A percentile compares a stretch with the other conserved stretches of the same genome.
Evolutionary conservation across 2,797 vertebrate genomes (phyloP).

Genomic region (Gouania willdenowi): DNA sequence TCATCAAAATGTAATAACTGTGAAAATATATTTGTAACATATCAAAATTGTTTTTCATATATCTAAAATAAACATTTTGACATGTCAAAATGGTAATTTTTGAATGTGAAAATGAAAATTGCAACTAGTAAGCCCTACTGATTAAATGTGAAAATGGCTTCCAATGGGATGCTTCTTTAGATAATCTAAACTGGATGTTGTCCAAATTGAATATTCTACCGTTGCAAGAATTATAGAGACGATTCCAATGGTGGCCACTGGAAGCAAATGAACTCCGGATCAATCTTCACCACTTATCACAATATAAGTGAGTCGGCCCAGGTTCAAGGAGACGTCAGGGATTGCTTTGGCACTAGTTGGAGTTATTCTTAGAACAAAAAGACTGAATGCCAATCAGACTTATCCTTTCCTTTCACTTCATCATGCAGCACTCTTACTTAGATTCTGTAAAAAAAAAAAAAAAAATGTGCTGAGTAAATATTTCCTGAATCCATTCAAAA

Average conservation of each 20-base stretch:
- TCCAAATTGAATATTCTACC: constrained; percentile 64
- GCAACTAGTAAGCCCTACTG: too few relatives aligned
- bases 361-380: constrained; percentile 15
- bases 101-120: too few relatives aligned
- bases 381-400: constrained; percentile 18
- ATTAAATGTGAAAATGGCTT: too few relatives aligned
- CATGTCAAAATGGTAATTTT: too few relatives aligned
- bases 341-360: constrained; percentile 30
- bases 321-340: constrained; percentile 59
- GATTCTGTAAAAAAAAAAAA: too few relatives aligned
- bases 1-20: too few relatives aligned
- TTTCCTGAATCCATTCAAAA: too few relatives aligned
- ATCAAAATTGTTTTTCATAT: too few relatives aligned
- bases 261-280: constrained; percentile 56
- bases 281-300: constrained; percentile 59
- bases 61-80: too few relatives aligned
- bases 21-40: too few relatives aligned
- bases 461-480: too few relatives aligned
- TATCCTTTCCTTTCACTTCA: constrained; percentile 15
- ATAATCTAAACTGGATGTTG: constrained; percentile 58
- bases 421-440: constrained; percentile 5
- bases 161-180: too few relatives aligned
- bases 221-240: constrained; percentile 60
- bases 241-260: constrained; percentile 32
- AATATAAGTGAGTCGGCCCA: constrained; percentile 40